phyloP scores from a whole-genome alignment of 2,113 vertebrate species.

The Tricholaema leucomelas region DNA sequence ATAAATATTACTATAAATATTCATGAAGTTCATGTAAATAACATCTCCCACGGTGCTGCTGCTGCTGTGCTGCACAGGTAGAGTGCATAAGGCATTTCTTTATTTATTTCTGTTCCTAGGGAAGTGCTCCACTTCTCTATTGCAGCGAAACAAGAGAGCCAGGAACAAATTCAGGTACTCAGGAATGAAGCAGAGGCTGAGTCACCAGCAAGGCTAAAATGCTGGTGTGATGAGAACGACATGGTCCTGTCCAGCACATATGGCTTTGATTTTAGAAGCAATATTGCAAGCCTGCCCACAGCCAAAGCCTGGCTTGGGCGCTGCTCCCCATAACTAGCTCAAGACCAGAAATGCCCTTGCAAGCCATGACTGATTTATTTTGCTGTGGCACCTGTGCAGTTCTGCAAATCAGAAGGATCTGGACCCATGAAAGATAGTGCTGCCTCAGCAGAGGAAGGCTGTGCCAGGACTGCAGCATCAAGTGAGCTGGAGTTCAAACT shows the following conservation, averaged over 20 bases:
- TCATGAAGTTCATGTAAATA: constrained; percentile 69
- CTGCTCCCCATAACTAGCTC: background rate
- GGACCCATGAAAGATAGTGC: accelerated
- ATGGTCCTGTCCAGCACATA: background rate
- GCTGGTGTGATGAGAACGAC: background rate
- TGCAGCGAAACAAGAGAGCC: background rate
- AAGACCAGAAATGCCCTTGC: background rate
- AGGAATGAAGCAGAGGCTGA: background rate
- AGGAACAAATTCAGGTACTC: background rate
- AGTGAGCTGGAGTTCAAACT: background rate
- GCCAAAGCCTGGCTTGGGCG: background rate
- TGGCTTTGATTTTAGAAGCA: background rate
- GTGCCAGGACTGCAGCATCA: accelerated
- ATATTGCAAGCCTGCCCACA: background rate
- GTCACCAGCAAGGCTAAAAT: background rate
- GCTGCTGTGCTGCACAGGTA: constrained; percentile 46
- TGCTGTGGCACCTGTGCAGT: background rate
- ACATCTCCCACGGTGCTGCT: constrained; percentile 31
- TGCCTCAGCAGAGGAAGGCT: background rate
- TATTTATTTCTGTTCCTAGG: background rate
- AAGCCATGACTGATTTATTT: background rate
- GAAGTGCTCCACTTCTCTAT: background rate
- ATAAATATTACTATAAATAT: constrained; percentile 70
- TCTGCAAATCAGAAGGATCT: background rate
- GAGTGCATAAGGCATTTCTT: background rate